phyloP scores from a whole-genome alignment of 2,888 invertebrate species.

The Drepanosiphum platanoidis region DNA sequence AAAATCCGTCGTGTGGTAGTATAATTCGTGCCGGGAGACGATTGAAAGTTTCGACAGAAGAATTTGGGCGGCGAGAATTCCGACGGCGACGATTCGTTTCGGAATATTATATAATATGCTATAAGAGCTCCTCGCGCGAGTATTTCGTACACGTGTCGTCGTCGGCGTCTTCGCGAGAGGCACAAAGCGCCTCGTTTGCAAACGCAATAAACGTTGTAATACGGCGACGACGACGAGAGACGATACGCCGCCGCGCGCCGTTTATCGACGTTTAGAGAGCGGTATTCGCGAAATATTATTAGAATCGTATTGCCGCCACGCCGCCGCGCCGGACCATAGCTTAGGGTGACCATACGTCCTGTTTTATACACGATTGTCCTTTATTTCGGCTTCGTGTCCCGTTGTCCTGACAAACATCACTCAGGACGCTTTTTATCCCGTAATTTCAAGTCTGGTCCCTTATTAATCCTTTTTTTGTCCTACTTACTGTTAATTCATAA shows the following conservation, averaged over 20 bases:
- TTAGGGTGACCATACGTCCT: background rate
- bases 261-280: conserved; percentile 34
- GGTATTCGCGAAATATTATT: conserved; percentile 32
- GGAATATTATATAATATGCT: background rate
- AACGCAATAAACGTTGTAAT: conserved; percentile 17
- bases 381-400: no score
- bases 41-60: background rate
- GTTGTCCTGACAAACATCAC: no score
- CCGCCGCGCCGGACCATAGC: background rate
- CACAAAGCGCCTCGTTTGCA: background rate
- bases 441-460: no score
- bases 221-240: background rate
- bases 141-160: background rate
- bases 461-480: no score
- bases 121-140: no score
- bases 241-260: background rate
- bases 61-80: no score
- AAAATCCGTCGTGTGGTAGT: background rate
- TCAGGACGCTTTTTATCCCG: no score
- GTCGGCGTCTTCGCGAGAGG: background rate
- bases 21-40: no score
- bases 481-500: no score
- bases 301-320: background rate
- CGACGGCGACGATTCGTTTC: background rate
- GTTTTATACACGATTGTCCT: no score